phyloP scores from a whole-genome alignment of 2,113 vertebrate species.

The Antigone vipio region DNA sequence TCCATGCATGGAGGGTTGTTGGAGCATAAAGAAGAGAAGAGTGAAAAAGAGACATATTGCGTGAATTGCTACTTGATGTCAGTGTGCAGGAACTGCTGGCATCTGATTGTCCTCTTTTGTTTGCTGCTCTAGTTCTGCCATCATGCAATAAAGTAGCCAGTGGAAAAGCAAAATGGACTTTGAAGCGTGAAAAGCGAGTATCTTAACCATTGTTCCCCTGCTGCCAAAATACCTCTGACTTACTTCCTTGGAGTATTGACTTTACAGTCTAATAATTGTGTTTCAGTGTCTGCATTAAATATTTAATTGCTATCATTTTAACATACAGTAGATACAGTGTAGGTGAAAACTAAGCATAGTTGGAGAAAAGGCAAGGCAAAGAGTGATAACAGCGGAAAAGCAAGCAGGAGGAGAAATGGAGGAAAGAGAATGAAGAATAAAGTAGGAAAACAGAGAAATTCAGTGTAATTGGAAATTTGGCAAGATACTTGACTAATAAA shows the following conservation, averaged over 20 bases:
- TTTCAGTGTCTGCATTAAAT: neutral
- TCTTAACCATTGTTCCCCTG: neutral
- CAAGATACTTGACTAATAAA: neutral
- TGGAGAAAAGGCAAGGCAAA: neutral
- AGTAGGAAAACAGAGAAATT: neutral
- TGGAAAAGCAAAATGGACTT: neutral
- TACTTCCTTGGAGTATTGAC: neutral
- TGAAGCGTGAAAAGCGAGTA: neutral
- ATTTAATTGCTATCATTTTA: neutral
- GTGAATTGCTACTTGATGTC: neutral
- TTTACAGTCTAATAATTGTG: conserved; percentile 5
- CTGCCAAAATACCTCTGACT: neutral
- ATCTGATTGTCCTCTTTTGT: neutral
- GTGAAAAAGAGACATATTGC: neutral
- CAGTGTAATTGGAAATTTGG: neutral
- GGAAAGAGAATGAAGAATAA: neutral
- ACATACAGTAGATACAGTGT: neutral
- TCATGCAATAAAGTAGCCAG: neutral
- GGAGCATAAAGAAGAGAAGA: neutral
- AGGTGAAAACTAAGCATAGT: neutral
- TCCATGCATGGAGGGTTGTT: neutral
- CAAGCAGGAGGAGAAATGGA: neutral
- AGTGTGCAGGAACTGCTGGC: neutral
- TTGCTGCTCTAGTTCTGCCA: neutral
- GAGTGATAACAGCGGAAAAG: neutral